phyloP scores from a whole-genome alignment of 2,888 invertebrate species.

The Biston betularia region DNA sequence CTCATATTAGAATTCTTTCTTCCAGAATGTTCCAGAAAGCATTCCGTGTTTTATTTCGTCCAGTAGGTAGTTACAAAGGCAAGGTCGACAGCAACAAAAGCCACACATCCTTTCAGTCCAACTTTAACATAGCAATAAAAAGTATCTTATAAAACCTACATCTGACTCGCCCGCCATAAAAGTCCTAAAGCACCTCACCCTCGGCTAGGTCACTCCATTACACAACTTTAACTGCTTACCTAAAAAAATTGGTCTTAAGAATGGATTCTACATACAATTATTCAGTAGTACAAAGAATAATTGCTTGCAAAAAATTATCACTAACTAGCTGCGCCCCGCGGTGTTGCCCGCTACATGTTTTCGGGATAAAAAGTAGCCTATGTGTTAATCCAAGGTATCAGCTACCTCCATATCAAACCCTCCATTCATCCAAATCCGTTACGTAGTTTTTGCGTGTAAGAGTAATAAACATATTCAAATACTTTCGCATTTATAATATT shows the following conservation, averaged over 20 bases:
- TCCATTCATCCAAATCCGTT: too few relatives aligned
- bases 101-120: constrained; percentile 18
- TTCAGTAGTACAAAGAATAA: background rate
- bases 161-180: constrained; percentile 26
- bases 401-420: too few relatives aligned
- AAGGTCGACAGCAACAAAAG: constrained; percentile 19
- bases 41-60: background rate
- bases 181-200: constrained; percentile 19
- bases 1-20: too few relatives aligned
- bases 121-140: constrained; percentile 34
- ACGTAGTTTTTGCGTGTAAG: too few relatives aligned
- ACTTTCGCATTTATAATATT: too few relatives aligned
- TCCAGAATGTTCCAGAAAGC: background rate
- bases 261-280: background rate
- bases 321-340: too few relatives aligned
- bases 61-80: background rate
- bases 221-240: constrained; percentile 38
- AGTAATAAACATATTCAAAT: too few relatives aligned
- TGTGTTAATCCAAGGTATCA: too few relatives aligned
- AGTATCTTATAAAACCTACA: constrained; percentile 34
- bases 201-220: constrained; percentile 36
- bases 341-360: too few relatives aligned
- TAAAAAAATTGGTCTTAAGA: constrained; percentile 29
- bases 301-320: background rate
- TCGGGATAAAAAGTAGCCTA: too few relatives aligned